A percentile compares a stretch with the other conserved stretches of the same genome.
Conservation (phyloP, 2,113 vertebrate species). For the Odontesthes bonariensis region DNA sequence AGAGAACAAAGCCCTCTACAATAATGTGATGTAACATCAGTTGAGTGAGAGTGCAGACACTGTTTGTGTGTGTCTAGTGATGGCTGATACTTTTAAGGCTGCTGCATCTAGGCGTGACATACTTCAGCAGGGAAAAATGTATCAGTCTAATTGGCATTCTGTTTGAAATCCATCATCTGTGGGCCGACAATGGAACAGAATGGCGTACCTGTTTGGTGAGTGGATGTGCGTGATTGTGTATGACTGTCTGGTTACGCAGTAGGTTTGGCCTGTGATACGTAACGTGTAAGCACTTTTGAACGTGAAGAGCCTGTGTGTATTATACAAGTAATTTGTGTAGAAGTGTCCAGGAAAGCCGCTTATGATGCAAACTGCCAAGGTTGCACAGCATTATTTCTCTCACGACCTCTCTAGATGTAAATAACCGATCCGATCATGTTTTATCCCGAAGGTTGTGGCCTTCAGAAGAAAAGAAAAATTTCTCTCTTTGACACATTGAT, state of each 20-base stretch:
- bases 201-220: constrained; percentile 19
- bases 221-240: not conserved
- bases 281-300: not conserved
- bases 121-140: constrained; percentile 65
- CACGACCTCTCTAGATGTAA: constrained; percentile 43
- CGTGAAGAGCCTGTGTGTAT: constrained; percentile 5
- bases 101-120: constrained; percentile 43
- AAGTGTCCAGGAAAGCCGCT: not conserved
- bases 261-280: constrained; percentile 1
- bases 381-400: constrained; percentile 25
- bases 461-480: constrained; percentile 53
- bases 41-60: constrained; percentile 1
- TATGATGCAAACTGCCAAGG: constrained; percentile 36
- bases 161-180: constrained; percentile 67
- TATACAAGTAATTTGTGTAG: constrained; percentile 10
- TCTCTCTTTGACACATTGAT: constrained; percentile 25
- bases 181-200: constrained; percentile 37
- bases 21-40: constrained; percentile 38
- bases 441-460: constrained; percentile 51
- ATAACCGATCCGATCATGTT: constrained; percentile 60
- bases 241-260: not conserved
- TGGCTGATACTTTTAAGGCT: not conserved
- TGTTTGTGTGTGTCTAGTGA: constrained; percentile 10
- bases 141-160: constrained; percentile 61
- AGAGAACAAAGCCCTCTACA: constrained; percentile 7